Evolutionary conservation across 2,113 vertebrate species (phyloP).

Genomic region (Crotalus viridis): DNA sequence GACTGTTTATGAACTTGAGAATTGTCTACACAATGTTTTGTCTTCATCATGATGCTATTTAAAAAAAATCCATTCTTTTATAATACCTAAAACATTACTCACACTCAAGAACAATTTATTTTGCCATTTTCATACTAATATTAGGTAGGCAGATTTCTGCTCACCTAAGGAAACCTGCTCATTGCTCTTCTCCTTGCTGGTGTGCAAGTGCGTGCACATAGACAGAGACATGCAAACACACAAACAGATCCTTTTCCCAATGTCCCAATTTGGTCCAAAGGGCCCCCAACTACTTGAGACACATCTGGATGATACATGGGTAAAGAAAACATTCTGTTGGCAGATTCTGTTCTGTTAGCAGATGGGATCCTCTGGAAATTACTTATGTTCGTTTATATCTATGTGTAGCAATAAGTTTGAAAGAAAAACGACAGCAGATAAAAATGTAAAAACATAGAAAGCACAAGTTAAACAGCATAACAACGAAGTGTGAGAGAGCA

Average conservation of each 20-base stretch:
- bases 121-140: not conserved
- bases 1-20: not conserved
- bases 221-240: not conserved
- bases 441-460: not conserved
- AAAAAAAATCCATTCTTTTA: not conserved
- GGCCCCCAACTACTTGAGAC: not conserved
- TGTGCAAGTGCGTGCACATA: not conserved
- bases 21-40: not conserved
- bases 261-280: not conserved
- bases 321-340: not conserved
- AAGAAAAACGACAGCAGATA: not conserved
- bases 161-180: not conserved
- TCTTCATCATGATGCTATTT: not conserved
- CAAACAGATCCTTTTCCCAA: not conserved
- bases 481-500: not conserved
- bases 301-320: not conserved
- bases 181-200: not conserved
- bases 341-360: not conserved
- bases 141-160: not conserved
- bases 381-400: not conserved
- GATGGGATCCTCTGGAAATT: not conserved
- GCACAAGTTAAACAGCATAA: not conserved
- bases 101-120: not conserved
- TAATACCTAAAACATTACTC: not conserved
- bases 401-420: not conserved